Conservation (phyloP, 2,888 invertebrate genomes). For the Sphecodes monilicornis region DNA sequence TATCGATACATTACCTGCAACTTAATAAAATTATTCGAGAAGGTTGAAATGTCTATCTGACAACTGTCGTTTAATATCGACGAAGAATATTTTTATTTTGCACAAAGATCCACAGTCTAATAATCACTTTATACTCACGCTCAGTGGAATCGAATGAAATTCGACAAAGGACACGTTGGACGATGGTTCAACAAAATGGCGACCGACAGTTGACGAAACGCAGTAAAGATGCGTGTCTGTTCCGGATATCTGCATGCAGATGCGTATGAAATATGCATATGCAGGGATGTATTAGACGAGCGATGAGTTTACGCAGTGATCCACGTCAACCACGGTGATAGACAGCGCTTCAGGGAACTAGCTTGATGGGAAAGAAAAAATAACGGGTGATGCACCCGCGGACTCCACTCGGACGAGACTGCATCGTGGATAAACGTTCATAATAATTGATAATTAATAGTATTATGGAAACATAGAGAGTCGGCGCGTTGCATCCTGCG, state of each 20-base stretch:
- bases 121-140: too few relatives aligned
- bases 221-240: not conserved
- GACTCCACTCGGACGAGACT: not conserved
- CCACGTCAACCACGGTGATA: constrained; percentile 57
- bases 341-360: constrained; percentile 63
- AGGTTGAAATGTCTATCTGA: too few relatives aligned
- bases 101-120: too few relatives aligned
- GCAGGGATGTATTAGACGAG: constrained; percentile 18
- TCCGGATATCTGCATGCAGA: not conserved
- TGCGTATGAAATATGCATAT: constrained; percentile 10
- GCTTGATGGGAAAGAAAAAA: constrained; percentile 48
- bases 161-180: not conserved
- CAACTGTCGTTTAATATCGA: too few relatives aligned
- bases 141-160: not conserved
- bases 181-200: not conserved
- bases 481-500: not conserved
- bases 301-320: constrained; percentile 56
- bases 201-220: not conserved
- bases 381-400: constrained; percentile 31
- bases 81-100: too few relatives aligned
- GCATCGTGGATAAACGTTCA: constrained; percentile 37
- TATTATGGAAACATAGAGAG: constrained; percentile 32
- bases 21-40: too few relatives aligned
- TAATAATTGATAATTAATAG: constrained; percentile 60
- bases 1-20: too few relatives aligned